Percentiles rank a stretch among this genome's conserved stretches.
phyloP scores from a whole-genome alignment of 2,888 invertebrate genomes.

The Alsophila aescularia region DNA sequence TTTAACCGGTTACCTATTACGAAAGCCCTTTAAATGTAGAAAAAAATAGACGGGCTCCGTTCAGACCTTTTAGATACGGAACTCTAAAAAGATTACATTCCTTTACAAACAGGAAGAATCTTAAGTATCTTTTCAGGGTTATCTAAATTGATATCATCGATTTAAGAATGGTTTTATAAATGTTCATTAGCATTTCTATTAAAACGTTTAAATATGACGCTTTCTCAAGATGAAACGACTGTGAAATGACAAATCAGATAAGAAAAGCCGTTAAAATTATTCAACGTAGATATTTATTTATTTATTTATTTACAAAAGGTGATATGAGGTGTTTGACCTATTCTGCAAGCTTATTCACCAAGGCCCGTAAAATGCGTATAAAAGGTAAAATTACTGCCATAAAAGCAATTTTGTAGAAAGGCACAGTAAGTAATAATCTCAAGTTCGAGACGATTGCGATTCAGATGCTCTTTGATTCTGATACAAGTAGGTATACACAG shows the following conservation, averaged over 20 bases:
- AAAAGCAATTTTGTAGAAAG: too few species aligned
- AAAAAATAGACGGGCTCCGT: slow-evolving; percentile 3
- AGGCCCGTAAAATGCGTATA: background rate
- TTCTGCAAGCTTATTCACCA: background rate
- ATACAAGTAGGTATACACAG: too few species aligned
- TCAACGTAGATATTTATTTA: background rate
- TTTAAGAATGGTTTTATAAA: slow-evolving; percentile 1
- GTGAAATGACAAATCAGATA: slow-evolving; percentile 13
- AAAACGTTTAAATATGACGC: slow-evolving; percentile 9
- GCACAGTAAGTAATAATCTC: too few species aligned
- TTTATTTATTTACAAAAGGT: too few species aligned
- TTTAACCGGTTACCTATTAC: too few species aligned
- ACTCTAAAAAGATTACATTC: too few species aligned
- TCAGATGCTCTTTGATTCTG: too few species aligned
- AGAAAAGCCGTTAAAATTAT: slow-evolving; percentile 3
- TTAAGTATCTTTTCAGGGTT: background rate
- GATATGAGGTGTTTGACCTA: slow-evolving; percentile 11
- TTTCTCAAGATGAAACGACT: slow-evolving; percentile 12
- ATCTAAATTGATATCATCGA: slow-evolving; percentile 4
- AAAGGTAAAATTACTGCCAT: too few species aligned
- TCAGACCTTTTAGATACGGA: too few species aligned
- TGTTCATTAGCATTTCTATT: slow-evolving; percentile 11
- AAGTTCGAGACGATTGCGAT: too few species aligned
- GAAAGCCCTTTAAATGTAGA: too few species aligned
- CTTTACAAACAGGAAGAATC: too few species aligned